Conservation (phyloP, 2,113 vertebrate species). For the Tor tambroides region DNA sequence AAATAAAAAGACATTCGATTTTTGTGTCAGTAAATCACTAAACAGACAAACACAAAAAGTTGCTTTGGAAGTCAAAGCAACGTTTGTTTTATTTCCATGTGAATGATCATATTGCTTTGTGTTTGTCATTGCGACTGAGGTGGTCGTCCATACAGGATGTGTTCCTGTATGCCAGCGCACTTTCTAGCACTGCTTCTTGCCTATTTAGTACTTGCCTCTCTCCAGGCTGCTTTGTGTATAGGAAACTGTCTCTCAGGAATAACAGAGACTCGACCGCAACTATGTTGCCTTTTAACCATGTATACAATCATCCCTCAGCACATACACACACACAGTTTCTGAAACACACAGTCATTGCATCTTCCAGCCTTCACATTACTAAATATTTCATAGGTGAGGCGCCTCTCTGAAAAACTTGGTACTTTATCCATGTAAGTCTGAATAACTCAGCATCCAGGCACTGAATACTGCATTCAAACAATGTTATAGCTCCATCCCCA, state of each 20-base stretch:
- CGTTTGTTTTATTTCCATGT: neutral
- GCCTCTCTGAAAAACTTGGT: slow-evolving; percentile 24
- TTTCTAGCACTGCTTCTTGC: slow-evolving; percentile 1
- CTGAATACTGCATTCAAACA: slow-evolving; percentile 38
- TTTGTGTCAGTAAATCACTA: too few species aligned
- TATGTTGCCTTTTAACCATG: slow-evolving; percentile 36
- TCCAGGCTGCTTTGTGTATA: slow-evolving; percentile 13
- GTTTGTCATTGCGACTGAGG: neutral
- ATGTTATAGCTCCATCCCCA: neutral
- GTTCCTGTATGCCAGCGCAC: neutral
- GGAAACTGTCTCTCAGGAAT: slow-evolving; percentile 39
- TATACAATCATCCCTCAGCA: slow-evolving; percentile 30
- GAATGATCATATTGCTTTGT: neutral
- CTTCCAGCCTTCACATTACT: slow-evolving; percentile 32
- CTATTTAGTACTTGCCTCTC: slow-evolving; percentile 29
- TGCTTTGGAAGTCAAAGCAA: neutral
- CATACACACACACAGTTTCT: neutral
- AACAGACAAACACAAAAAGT: neutral
- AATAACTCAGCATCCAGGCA: slow-evolving; percentile 5
- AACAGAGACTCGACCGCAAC: slow-evolving; percentile 33
- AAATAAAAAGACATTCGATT: too few species aligned
- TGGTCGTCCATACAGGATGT: neutral
- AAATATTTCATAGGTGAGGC: slow-evolving; percentile 40
- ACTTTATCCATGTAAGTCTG: slow-evolving; percentile 39
- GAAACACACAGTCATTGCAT: slow-evolving; percentile 24